Evolutionary conservation across 2,113 vertebrate genomes (phyloP), one percentile per base, ranked within the genome.

Genomic region (Burhinus oedicnemus): DNA sequence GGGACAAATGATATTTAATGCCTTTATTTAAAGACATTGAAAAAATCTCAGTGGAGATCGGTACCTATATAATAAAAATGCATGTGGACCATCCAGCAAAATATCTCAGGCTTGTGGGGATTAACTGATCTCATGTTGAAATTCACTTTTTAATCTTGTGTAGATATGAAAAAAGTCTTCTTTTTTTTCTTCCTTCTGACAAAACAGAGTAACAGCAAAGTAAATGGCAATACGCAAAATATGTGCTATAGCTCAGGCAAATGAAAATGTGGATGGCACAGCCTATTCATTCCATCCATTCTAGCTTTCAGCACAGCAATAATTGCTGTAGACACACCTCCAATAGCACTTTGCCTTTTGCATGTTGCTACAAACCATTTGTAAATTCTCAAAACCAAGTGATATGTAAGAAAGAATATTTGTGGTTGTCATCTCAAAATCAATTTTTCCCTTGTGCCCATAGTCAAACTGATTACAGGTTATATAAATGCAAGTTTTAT

Each of bases 401-500:
- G 13, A 25, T 76, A 82, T 54, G n/a, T 74, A 30, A 75, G 92
- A 83, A 79, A 57, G 40, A 81, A 49, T 34, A 69, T 58, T 89
- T 95, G 52, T 94, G 38, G n/a, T 69, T 94, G 52, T 97, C 91
- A 93, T 74, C 32, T 97, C 88, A 95, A 93, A 98, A 97, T 94
- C 45, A 95, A 27, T 89, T 96, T 98, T 90, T 95, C 94, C 95
- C 90, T 93, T 92, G 90, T 93, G 93, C 76, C 72, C 62, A 42
- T 27, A 87, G 52, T 95, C 90, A 96, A 97, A 96, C 71, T 94
- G 90, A 98, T 98, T 97, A 88, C 58, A 93, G 79, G 61, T 96
- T 97, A 96, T 95, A 96, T 87, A 98, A 97, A 98, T 97, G 91
- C 97, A 97, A 96, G 95, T 94, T 97, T 97, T 96, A 74, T 95